A percentile compares a stretch with the other conserved stretches of the same genome.
Conservation (phyloP, 1,140 invertebrate genomes). For the Bemisia tabaci region DNA sequence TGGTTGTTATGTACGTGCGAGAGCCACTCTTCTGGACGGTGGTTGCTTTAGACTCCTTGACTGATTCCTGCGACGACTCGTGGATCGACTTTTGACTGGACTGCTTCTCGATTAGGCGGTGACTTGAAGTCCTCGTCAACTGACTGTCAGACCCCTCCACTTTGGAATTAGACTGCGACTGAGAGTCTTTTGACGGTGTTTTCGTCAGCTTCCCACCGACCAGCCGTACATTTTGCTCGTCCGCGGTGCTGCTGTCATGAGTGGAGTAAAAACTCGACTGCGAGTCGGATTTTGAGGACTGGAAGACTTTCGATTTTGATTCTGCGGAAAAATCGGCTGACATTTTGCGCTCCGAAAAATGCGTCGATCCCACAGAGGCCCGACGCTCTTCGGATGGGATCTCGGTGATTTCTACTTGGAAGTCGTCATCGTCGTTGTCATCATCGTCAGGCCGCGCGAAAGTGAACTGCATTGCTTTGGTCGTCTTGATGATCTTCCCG, state of each 20-base stretch:
- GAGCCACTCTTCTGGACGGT: not conserved
- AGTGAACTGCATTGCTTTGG: conserved; percentile 1
- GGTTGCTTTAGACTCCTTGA: not conserved
- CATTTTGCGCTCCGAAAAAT: not conserved
- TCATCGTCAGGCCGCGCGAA: not conserved
- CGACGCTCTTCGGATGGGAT: not conserved
- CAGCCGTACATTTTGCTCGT: not conserved
- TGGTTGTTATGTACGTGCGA: conserved; percentile 1
- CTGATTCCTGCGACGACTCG: not conserved
- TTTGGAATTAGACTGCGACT: not conserved
- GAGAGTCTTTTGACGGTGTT: too few relatives aligned
- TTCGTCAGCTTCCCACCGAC: conserved; percentile 8
- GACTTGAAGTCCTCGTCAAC: not conserved
- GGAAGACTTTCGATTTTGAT: not conserved
- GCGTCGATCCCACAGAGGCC: not conserved
- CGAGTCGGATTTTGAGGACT: not conserved
- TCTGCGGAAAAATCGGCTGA: not conserved
- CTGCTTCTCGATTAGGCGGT: not conserved
- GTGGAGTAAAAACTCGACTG: not conserved
- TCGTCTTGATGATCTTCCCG: conserved; percentile 10
- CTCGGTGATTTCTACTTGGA: not conserved
- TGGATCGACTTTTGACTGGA: not conserved
- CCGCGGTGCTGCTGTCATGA: not conserved
- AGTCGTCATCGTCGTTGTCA: not conserved
- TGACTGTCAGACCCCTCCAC: not conserved